Conservation (phyloP, 1,140 invertebrate genomes). For the Bombus superbus region DNA sequence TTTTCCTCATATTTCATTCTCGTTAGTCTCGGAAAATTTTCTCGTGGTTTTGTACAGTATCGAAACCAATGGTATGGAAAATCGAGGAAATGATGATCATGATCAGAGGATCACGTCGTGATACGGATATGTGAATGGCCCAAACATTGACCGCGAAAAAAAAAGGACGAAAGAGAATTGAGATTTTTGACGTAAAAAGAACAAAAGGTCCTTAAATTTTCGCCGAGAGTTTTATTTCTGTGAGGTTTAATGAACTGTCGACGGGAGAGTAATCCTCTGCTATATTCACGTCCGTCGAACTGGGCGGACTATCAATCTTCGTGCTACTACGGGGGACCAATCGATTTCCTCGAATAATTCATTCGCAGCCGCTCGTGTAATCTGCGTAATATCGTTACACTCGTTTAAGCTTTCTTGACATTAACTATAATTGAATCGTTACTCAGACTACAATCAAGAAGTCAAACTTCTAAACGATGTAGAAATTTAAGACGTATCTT, state of each 20-base stretch:
- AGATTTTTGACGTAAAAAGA: not conserved
- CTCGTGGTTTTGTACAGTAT: not conserved
- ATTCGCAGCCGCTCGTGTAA: conserved; percentile 45
- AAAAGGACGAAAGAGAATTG: not conserved
- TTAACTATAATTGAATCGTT: not conserved
- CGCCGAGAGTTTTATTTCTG: conserved; percentile 1
- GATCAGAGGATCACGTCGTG: too few relatives aligned
- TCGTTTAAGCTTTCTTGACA: conserved; percentile 46
- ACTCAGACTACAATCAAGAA: not conserved
- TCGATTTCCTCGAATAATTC: conserved; percentile 60
- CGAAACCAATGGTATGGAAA: not conserved
- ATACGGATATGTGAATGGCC: too few relatives aligned
- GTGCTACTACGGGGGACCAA: conserved; percentile 35
- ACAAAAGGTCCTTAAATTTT: not conserved
- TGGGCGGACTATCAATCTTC: conserved; percentile 61
- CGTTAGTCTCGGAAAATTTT: not conserved
- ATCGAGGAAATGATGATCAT: not conserved
- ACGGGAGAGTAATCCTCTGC: conserved; percentile 10
- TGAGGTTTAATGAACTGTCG: conserved; percentile 32
- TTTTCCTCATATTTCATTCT: not conserved
- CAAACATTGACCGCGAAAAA: not conserved
- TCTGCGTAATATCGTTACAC: conserved; percentile 52
- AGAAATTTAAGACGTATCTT: not conserved
- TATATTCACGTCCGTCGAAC: conserved; percentile 50
- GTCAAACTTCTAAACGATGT: not conserved